These are phyloP conservation scores for Achatina immaculata DNA, from an alignment of 1,140 invertebrate species.

Conservation along the genomic window DNA sequence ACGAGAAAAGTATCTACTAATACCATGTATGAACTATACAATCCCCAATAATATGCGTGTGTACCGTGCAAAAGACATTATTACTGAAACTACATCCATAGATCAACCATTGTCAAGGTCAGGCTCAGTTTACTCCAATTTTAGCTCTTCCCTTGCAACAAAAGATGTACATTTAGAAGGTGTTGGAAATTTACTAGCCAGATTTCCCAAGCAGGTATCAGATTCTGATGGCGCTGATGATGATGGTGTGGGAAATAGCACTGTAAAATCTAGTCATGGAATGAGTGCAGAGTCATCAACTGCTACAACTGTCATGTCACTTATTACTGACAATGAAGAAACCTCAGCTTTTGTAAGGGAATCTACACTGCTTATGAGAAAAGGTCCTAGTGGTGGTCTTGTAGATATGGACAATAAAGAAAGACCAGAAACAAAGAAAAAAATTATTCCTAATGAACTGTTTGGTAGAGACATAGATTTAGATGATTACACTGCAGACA, in stretches of 20 bases:
- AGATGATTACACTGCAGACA: background rate
- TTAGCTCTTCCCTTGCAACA: background rate
- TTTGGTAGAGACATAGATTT: background rate
- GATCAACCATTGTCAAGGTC: constrained; percentile 26
- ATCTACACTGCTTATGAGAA: background rate
- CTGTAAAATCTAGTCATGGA: constrained; percentile 13
- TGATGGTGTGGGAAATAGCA: constrained; percentile 5
- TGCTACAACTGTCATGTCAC: background rate
- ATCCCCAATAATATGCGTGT: constrained; percentile 66
- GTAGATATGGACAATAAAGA: background rate
- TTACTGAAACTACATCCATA: constrained; percentile 39
- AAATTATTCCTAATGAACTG: constrained; percentile 44
- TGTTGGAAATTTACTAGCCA: constrained; percentile 12
- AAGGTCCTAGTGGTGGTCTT: background rate
- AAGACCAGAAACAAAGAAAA: constrained; percentile 31
- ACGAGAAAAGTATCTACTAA: constrained; percentile 60
- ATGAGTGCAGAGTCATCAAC: background rate
- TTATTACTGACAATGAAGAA: background rate
- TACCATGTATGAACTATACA: constrained; percentile 63
- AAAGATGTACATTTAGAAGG: constrained; percentile 28
- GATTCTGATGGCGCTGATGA: constrained; percentile 32
- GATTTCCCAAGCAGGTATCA: background rate
- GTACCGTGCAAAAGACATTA: constrained; percentile 57
- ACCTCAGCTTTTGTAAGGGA: background rate
- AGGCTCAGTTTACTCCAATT: background rate